Base-by-base conservation (phyloP, 2,888 invertebrate species). In the Diploptera punctata region DNA sequence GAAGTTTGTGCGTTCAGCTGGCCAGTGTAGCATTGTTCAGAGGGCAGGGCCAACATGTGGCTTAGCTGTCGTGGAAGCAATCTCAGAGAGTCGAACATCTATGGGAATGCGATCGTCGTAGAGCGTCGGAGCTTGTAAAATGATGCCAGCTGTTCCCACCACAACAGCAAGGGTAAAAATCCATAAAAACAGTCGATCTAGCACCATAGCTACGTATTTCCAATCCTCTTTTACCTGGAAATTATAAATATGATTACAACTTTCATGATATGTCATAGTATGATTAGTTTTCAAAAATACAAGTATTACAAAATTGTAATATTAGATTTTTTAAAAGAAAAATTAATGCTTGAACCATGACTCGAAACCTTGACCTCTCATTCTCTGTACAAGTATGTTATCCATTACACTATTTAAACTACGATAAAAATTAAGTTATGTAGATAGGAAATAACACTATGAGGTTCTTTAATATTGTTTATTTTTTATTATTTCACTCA, bases 201-300 rank as follows among this genome's bases (percentile, higher is more conserved):
- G 87, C 77, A 98, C 98, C 95, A 98, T 97, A 76, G 98, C 98
- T 78, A 98, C 97, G 85, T 96, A 98, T 84, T 98, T 98, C 98
- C 98, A 98, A 87, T 98, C 98, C 87, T 98, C 97, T 85, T 95
- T 95, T 78, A 95, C 94, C 95, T 95, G 81, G 49, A 79, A 80
- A 57, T 71, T 44, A 38, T 67, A 52, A 24, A 62, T 43, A 16
- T 65, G 7, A 26, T 44, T n/a, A n/a, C n/a, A n/a, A n/a, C n/a
- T n/a, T n/a, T n/a, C n/a, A n/a, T n/a, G n/a, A n/a, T n/a, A n/a
- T n/a, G n/a, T n/a, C n/a, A n/a, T n/a, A n/a, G n/a, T n/a, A n/a
- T n/a, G n/a, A n/a, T n/a, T n/a, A n/a, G n/a, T n/a, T n/a, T n/a
- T n/a, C n/a, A n/a, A n/a, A n/a, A n/a, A n/a, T n/a, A n/a, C n/a